Base-by-base conservation (phyloP, 2,113 vertebrate genomes). In the Campylomormyrus numenius region DNA sequence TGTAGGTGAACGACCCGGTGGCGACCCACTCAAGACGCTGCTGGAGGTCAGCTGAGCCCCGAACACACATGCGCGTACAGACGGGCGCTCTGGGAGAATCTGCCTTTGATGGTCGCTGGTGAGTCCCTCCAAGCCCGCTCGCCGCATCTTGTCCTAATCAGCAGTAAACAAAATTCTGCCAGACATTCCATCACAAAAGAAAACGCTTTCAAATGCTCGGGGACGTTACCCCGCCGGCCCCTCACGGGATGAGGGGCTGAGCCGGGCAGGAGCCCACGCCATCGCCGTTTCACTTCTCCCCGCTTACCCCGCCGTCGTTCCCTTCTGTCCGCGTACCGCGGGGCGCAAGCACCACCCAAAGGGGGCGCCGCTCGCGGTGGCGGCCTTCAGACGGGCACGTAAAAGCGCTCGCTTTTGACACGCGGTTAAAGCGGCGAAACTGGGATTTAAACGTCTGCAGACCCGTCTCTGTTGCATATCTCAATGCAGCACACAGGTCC, bases 101-200 rank as follows among this genome's bases (percentile, higher is more conserved):
- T 13, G 56, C n/a, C 39, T 39, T 62, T n/a, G n/a, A 17, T 48
- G 13, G 15, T 39, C 11, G 27, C 39, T 3, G 15, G 77, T 35
- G 46, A 19, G 53, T 48, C 85, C 88, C 91, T 62, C 85, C 85
- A 85, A 89, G 89, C 90, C 77, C 10, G 21, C 83, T 84, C 89
- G 27, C 87, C 70, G 88, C 92, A 93, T 93, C 91, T 93, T 93
- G 91, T 89, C 88, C 91, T 90, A 92, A 92, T 93, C 92, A 92
- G 88, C 89, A 89, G 87, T 90, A 92, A 92, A 91, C 90, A 92
- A 92, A 91, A 83, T 91, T 90, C 80, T 74, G 91, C 90, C 90
- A 91, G 87, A 52, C 88, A 91, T 91, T 92, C 91, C 92, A 85
- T 77, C 6, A 87, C 92, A 91, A 93, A 92, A 88, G 74, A 90